Percentiles rank a stretch among this genome's conserved stretches.
phyloP scores from a whole-genome alignment of 2,113 vertebrate genomes.

The Melanocharis versteri region DNA sequence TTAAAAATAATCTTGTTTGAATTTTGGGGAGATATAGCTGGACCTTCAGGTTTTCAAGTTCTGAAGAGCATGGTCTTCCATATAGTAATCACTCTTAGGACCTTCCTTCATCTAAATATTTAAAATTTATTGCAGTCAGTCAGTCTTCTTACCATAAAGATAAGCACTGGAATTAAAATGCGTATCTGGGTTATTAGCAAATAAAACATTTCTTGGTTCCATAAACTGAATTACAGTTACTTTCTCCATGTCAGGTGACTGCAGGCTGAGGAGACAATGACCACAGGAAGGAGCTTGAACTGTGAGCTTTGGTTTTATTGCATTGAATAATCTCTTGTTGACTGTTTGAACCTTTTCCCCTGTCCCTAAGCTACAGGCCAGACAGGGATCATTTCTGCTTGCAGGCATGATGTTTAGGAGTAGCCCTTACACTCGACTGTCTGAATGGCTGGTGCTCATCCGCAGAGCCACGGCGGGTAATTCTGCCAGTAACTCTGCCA shows the following conservation, averaged over 20 bases:
- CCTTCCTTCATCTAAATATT: conserved; percentile 18
- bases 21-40: background rate
- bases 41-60: background rate
- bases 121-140: conserved; percentile 25
- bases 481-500: background rate
- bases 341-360: background rate
- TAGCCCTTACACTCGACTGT: accelerated
- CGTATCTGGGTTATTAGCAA: conserved; percentile 41
- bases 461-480: accelerated
- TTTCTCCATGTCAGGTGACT: conserved; percentile 64
- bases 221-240: conserved; percentile 46
- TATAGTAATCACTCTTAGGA: background rate
- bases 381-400: accelerated
- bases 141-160: conserved; percentile 53
- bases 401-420: background rate
- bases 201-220: conserved; percentile 59
- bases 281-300: background rate
- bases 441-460: background rate
- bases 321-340: background rate
- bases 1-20: background rate
- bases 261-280: conserved; percentile 7
- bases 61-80: background rate
- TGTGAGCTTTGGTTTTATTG: conserved; percentile 1
- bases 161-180: conserved; percentile 61
- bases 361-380: background rate